Conservation (phyloP, 2,113 vertebrate genomes). For the Parotia lawesii region DNA sequence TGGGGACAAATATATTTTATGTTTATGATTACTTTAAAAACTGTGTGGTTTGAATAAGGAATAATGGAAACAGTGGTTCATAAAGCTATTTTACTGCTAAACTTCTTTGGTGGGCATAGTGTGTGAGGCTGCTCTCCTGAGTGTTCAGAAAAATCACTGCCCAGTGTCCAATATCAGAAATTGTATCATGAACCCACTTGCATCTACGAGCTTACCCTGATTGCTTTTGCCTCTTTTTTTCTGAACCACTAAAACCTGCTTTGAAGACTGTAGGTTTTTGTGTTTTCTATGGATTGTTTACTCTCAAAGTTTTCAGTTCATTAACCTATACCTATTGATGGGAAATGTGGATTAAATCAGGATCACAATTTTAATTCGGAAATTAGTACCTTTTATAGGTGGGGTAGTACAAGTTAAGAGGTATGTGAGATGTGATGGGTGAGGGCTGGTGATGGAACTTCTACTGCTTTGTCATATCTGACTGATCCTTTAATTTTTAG, state of each 20-base stretch:
- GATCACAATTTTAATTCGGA: background rate
- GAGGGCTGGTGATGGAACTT: background rate
- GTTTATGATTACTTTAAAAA: background rate
- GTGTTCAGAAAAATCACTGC: background rate
- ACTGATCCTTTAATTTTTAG: background rate
- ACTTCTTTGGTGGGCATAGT: background rate
- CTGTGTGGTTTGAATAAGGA: background rate
- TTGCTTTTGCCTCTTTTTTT: background rate
- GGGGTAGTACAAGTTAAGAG: background rate
- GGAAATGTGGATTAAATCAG: background rate
- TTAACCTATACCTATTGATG: background rate
- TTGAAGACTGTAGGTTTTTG: background rate
- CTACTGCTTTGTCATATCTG: background rate
- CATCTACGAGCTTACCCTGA: background rate
- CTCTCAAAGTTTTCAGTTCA: background rate
- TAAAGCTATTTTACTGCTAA: background rate
- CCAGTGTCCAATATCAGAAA: background rate
- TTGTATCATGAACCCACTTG: background rate
- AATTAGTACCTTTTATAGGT: background rate
- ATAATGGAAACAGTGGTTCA: background rate
- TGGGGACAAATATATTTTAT: background rate
- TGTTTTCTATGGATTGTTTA: background rate
- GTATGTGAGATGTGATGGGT: background rate
- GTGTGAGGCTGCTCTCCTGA: background rate
- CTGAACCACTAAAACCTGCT: background rate